Base-by-base conservation (phyloP, 2,888 invertebrate genomes). In the Cataglyphis albicans region DNA sequence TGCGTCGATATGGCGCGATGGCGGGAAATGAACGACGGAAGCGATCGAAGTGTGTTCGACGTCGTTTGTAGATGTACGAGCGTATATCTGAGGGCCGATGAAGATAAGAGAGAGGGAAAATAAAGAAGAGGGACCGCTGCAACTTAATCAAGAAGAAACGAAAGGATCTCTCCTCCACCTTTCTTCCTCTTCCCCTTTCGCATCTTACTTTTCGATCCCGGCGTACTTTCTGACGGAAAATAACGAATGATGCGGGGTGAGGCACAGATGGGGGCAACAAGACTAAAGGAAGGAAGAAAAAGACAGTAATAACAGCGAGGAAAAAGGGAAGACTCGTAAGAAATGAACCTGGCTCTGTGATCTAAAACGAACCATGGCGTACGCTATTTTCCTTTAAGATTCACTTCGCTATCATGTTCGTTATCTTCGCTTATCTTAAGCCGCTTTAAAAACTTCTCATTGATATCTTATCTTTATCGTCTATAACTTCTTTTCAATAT, bases 61-160 rank as follows among this genome's bases (percentile, higher is more conserved):
- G 10, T 59, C 57, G 44, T 68, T 44, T 44, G 57, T 70, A 80
- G 64, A 70, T 81, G 61, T 32, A 67, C 38, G 25, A 7, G 18
- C 48, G 29, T 61, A 78, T 41, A 67, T 76, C 75, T 25, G 21
- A 9, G 12, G 29, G 18, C 41, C 64, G 81, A 82, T 75, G 65
- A 75, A 76, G 73, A 75, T 52, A 73, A 82, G 72, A 63, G 61
- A 63, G 57, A 73, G 41, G 65, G 55, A 72, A 81, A 70, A 73
- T 61, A 68, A 12, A 38, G 38, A 83, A 64, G 25, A 21, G 32
- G 29, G 9, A 44, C n/a, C 41, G 63, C 25, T 41, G 74, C 64
- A 76, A 85, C 83, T 87, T 86, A 87, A 89, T 91, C 86, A 86
- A 84, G 83, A 82, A 81, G 76, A 87, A 88, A 84, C 84, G 83